phyloP scores from a whole-genome alignment of 2,113 vertebrate species.

The Rhabdornis inornatus region DNA sequence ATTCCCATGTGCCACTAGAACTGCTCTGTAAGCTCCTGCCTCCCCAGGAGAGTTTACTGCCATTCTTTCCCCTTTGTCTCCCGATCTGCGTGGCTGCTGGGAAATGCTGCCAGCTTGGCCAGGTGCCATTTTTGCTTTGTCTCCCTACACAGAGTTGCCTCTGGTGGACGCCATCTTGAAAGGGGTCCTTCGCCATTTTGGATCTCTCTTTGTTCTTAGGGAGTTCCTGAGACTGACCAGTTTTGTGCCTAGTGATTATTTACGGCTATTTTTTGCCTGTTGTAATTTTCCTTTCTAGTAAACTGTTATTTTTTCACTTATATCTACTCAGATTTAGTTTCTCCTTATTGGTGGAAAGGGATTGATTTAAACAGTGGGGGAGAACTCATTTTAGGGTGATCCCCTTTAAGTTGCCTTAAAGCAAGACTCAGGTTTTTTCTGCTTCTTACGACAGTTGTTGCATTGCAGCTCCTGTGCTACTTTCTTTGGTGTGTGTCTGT shows the following conservation, averaged over 20 bases:
- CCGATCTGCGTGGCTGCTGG: accelerated
- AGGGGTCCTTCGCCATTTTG: not conserved
- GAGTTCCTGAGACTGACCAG: not conserved
- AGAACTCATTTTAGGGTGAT: not conserved
- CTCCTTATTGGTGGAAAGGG: not conserved
- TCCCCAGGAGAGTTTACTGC: not conserved
- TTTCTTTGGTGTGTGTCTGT: not conserved
- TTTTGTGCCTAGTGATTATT: not conserved
- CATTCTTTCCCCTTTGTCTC: not conserved
- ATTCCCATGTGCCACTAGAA: not conserved
- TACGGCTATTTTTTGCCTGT: not conserved
- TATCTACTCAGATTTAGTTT: accelerated
- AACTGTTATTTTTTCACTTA: not conserved
- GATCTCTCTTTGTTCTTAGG: not conserved
- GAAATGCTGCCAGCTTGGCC: not conserved
- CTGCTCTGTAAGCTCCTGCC: not conserved
- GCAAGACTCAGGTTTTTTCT: not conserved
- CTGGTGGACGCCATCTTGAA: not conserved
- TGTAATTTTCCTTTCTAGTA: not conserved
- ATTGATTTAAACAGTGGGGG: not conserved
- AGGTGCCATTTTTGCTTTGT: not conserved
- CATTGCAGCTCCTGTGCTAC: not conserved
- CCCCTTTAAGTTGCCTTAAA: not conserved
- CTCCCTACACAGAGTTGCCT: not conserved
- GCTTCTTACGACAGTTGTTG: not conserved